A percentile compares a stretch with the other conserved stretches of the same genome.
Evolutionary conservation across 2,113 vertebrate genomes (phyloP).

Genomic region (Ammodytes dubius): DNA sequence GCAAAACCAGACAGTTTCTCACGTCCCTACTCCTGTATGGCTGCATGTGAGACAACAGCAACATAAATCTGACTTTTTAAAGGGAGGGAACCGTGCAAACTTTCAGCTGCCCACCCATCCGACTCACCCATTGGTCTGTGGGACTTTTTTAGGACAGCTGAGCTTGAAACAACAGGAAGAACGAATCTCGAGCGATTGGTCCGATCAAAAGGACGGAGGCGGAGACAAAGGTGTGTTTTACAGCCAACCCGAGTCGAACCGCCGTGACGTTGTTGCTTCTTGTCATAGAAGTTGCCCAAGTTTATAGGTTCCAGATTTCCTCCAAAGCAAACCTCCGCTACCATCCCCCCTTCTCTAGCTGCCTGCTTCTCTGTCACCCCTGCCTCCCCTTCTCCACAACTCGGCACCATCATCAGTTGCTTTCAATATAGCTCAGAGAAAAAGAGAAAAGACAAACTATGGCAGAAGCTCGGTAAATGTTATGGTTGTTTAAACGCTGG

Average conservation of each 20-base stretch:
- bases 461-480: slow-evolving; percentile 30
- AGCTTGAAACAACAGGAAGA: slow-evolving; percentile 75
- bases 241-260: slow-evolving; percentile 85
- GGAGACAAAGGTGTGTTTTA: slow-evolving; percentile 75
- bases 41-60: slow-evolving; percentile 70
- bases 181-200: slow-evolving; percentile 65
- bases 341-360: slow-evolving; percentile 59
- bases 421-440: slow-evolving; percentile 41
- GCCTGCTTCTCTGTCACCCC: slow-evolving; percentile 29
- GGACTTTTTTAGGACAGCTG: slow-evolving; percentile 57
- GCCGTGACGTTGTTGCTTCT: slow-evolving; percentile 81
- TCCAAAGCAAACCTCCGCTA: slow-evolving; percentile 62
- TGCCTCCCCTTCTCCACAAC: slow-evolving; percentile 30
- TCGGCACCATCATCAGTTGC: slow-evolving; percentile 47
- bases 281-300: slow-evolving; percentile 85
- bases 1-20: slow-evolving; percentile 33
- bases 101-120: slow-evolving; percentile 74
- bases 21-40: slow-evolving; percentile 40
- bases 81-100: slow-evolving; percentile 68
- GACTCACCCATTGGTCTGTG: slow-evolving; percentile 75
- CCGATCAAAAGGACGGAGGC: slow-evolving; percentile 67
- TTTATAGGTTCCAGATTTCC: slow-evolving; percentile 95
- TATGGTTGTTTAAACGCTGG: slow-evolving; percentile 10
- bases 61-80: slow-evolving; percentile 81
- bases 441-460: neutral